Evolutionary conservation across 2,888 invertebrate species (phyloP).

Genomic region (Toxonevra muliebris): DNA sequence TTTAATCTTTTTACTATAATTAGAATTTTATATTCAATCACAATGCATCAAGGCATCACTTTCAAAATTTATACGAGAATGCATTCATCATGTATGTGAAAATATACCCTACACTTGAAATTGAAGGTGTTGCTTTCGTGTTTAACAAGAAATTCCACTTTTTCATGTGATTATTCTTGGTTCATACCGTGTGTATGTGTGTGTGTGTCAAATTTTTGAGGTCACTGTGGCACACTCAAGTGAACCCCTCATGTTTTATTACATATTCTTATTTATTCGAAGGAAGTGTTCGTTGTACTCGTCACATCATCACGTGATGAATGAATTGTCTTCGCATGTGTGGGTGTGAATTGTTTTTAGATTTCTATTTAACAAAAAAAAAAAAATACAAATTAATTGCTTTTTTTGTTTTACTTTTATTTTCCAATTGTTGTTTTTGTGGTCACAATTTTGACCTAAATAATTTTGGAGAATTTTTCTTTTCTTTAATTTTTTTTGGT

Average conservation of each 20-base stretch:
- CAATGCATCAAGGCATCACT: constrained; percentile 18
- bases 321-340: neutral
- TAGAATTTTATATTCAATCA: constrained; percentile 29
- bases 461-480: no score
- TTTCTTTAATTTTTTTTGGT: no score
- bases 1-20: constrained; percentile 23
- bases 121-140: constrained; percentile 31
- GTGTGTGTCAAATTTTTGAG: constrained; percentile 20
- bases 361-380: no score
- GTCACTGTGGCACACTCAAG: constrained; percentile 28
- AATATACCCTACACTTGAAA: constrained; percentile 12
- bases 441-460: no score
- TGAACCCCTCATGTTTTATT: no score
- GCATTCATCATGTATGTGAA: constrained; percentile 29
- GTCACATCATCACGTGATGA: no score
- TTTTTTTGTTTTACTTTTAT: no score
- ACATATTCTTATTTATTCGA: no score
- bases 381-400: no score
- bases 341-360: neutral
- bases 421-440: no score
- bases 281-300: no score
- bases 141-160: constrained; percentile 35
- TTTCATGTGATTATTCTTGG: constrained; percentile 17
- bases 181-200: no score
- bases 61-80: constrained; percentile 18